Conservation (phyloP, 2,113 vertebrate species). For the Corythoichthys haematopterus region DNA sequence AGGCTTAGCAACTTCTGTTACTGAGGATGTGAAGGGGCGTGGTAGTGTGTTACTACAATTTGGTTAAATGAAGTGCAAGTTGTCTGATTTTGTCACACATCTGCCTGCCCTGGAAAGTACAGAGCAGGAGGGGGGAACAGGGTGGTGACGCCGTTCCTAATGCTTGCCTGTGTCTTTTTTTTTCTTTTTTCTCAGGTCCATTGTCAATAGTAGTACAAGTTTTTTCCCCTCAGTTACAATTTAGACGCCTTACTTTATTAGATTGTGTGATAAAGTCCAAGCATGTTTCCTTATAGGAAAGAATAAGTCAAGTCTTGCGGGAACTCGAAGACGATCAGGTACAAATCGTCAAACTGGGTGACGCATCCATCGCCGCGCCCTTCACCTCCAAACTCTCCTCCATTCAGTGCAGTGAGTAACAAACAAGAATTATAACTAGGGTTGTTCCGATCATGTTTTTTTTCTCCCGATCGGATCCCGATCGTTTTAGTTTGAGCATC, state of each 20-base stretch:
- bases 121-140: too few species aligned
- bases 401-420: slow-evolving; percentile 90
- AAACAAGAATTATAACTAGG: not conserved
- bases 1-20: too few species aligned
- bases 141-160: too few species aligned
- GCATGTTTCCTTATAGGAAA: slow-evolving; percentile 71
- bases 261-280: not conserved
- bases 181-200: not conserved
- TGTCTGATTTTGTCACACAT: too few species aligned
- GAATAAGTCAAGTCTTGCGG: slow-evolving; percentile 88
- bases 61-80: too few species aligned
- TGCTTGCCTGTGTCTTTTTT: not conserved
- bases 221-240: too few species aligned
- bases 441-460: not conserved
- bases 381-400: slow-evolving; percentile 97
- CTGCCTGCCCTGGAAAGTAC: too few species aligned
- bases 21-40: too few species aligned
- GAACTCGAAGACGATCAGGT: slow-evolving; percentile 91
- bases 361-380: slow-evolving; percentile 94
- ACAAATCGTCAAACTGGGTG: slow-evolving; percentile 90
- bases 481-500: too few species aligned
- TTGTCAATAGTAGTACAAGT: too few species aligned
- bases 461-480: too few species aligned
- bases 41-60: too few species aligned
- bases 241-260: not conserved